Percentiles rank a stretch among this genome's conserved stretches.
These are phyloP conservation scores for Epinephelus awoara DNA, from an alignment of 2,797 vertebrate genomes.

Conservation along the genomic window DNA sequence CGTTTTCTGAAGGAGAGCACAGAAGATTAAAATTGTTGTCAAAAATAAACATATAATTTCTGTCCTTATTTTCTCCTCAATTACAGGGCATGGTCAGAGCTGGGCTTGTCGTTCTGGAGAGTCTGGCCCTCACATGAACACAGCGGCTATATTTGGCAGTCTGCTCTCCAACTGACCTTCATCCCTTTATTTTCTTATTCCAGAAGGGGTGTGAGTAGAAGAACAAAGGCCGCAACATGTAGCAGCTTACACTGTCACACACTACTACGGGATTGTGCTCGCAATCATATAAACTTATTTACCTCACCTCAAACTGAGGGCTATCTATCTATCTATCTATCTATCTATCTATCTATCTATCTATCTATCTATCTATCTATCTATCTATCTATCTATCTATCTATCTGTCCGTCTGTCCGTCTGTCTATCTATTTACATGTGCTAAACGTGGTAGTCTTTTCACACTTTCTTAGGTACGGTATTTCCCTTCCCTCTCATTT, in stretches of 20 bases:
- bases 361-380: conserved; percentile 29
- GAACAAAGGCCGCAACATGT: conserved; percentile 74
- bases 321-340: conserved; percentile 30
- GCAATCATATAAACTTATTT: conserved; percentile 36
- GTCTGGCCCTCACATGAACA: conserved; percentile 90
- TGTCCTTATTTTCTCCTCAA: conserved; percentile 91
- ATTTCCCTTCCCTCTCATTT: conserved; percentile 80
- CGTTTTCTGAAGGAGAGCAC: conserved; percentile 87
- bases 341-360: conserved; percentile 31
- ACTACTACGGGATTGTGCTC: conserved; percentile 33
- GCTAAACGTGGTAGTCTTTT: conserved; percentile 65
- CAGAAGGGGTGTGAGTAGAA: conserved; percentile 74
- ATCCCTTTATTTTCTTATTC: conserved; percentile 81
- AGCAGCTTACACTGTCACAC: conserved; percentile 58
- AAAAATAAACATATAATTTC: conserved; percentile 94
- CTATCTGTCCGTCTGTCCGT: conserved; percentile 31
- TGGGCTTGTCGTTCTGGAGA: conserved; percentile 88
- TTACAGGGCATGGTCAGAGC: conserved; percentile 90
- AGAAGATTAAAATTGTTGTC: conserved; percentile 92
- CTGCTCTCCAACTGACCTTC: conserved; percentile 89
- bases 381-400: conserved; percentile 29
- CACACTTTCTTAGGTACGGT: conserved; percentile 62
- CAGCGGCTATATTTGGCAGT: conserved; percentile 89
- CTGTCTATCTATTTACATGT: conserved; percentile 14
- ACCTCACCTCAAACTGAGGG: conserved; percentile 24